These are phyloP conservation scores for Bombylius discolor DNA, from an alignment of 2,888 invertebrate genomes.

Conservation along the genomic window DNA sequence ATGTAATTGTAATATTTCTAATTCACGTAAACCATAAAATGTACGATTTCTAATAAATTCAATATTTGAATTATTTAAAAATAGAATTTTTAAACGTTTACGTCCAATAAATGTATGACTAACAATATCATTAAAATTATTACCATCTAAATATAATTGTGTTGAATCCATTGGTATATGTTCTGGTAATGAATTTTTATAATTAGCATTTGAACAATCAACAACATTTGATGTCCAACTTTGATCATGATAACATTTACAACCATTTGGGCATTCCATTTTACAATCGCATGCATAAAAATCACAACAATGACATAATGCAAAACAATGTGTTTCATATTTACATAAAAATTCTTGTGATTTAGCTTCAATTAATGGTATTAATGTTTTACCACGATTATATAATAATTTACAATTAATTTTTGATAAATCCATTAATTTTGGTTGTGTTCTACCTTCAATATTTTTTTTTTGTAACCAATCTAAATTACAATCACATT, in stretches of 20 bases:
- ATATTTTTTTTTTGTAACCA: conserved; percentile 87
- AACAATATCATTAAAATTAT: conserved; percentile 72
- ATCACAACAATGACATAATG: conserved; percentile 90
- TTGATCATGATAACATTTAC: conserved; percentile 89
- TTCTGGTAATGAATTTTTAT: conserved; percentile 66
- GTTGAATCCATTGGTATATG: conserved; percentile 93
- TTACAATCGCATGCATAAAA: conserved; percentile 96
- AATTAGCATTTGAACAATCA: conserved; percentile 72
- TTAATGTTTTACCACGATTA: conserved; percentile 68
- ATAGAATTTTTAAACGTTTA: conserved; percentile 75
- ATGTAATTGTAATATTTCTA: conserved; percentile 72
- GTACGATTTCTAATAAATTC: conserved; percentile 77
- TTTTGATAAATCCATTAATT: conserved; percentile 76
- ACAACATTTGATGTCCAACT: conserved; percentile 89
- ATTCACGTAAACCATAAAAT: conserved; percentile 72
- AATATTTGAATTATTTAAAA: conserved; percentile 79
- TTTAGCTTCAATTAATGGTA: conserved; percentile 74
- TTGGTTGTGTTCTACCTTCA: conserved; percentile 71
- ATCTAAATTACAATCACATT: conserved; percentile 90
- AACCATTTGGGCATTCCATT: conserved; percentile 88
- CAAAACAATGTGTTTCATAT: conserved; percentile 86
- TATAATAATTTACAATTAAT: conserved; percentile 80
- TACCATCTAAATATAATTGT: conserved; percentile 84
- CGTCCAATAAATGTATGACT: conserved; percentile 90
- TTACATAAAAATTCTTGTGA: conserved; percentile 84